A percentile compares a stretch with the other conserved stretches of the same genome.
Evolutionary conservation across 37 sponge, comb jelly and placozoan species (phyloP).

Genomic region (Beroe ovata): DNA sequence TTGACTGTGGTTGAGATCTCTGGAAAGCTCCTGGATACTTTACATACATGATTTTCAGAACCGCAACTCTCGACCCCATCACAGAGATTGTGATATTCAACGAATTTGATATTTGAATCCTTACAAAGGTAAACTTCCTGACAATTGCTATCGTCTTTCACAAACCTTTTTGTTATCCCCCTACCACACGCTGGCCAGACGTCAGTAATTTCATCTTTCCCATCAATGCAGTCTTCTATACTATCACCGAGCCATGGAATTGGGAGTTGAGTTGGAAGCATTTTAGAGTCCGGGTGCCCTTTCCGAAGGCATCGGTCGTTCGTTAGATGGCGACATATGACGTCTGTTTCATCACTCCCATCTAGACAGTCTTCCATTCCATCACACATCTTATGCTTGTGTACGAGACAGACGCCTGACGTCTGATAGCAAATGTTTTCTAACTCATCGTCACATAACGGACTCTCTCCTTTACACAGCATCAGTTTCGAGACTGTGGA

Average conservation of each 20-base stretch:
- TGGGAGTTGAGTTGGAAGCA: background rate
- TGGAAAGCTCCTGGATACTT: background rate
- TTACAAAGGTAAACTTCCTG: background rate
- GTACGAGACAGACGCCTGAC: background rate
- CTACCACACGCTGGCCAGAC: background rate
- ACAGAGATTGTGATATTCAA: background rate
- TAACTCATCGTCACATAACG: background rate
- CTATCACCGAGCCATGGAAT: background rate
- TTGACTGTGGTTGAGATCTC: background rate
- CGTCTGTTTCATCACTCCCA: conserved; percentile 14
- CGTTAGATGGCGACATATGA: background rate
- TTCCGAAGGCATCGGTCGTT: background rate
- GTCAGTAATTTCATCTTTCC: background rate
- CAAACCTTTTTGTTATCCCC: background rate
- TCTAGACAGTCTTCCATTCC: conserved; percentile 3
- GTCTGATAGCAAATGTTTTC: background rate
- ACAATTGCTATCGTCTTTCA: background rate
- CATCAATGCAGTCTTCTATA: background rate
- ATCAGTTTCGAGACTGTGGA: background rate
- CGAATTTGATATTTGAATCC: background rate
- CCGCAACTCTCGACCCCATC: background rate
- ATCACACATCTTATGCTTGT: conserved; percentile 54
- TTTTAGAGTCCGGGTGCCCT: background rate
- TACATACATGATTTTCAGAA: background rate
- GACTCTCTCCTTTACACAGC: background rate